A percentile compares a stretch with the other conserved stretches of the same genome.
Evolutionary conservation across 1,140 invertebrate genomes (phyloP).

Genomic region (Drosophila melanica): DNA sequence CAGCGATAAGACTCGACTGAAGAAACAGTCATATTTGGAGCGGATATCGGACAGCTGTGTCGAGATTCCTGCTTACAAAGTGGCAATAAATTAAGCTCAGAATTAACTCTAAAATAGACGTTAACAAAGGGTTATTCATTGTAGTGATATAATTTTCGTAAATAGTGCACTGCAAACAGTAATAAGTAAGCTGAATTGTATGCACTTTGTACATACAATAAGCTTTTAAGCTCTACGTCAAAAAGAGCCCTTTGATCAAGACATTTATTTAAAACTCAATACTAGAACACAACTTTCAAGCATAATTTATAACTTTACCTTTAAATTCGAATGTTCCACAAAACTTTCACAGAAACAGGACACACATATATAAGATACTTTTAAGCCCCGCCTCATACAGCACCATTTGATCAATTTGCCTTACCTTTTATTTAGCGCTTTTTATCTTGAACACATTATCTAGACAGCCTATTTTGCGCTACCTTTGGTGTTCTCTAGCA

Average conservation of each 20-base stretch:
- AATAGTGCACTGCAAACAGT: neutral
- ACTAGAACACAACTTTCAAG: neutral
- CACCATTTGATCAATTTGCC: neutral
- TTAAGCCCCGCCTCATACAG: neutral
- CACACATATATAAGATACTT: neutral
- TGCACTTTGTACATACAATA: too few species aligned
- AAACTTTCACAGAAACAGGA: neutral
- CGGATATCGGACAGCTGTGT: constrained; percentile 32
- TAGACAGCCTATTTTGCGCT: constrained; percentile 6
- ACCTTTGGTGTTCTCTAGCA: constrained; percentile 18
- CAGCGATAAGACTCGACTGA: constrained; percentile 24
- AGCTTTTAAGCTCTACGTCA: too few species aligned
- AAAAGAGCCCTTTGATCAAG: neutral
- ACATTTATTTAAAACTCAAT: neutral
- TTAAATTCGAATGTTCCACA: too few species aligned
- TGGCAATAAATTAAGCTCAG: constrained; percentile 26
- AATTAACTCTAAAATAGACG: neutral
- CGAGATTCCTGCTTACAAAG: constrained; percentile 12
- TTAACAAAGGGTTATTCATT: constrained; percentile 5
- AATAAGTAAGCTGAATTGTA: neutral
- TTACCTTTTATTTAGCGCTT: constrained; percentile 10
- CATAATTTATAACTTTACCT: too few species aligned
- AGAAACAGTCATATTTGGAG: neutral
- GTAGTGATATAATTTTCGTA: neutral
- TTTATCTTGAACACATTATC: constrained; percentile 24